A percentile compares a stretch with the other conserved stretches of the same genome.
Conservation (phyloP, 2,888 invertebrate species). For the Tachina lurida region DNA sequence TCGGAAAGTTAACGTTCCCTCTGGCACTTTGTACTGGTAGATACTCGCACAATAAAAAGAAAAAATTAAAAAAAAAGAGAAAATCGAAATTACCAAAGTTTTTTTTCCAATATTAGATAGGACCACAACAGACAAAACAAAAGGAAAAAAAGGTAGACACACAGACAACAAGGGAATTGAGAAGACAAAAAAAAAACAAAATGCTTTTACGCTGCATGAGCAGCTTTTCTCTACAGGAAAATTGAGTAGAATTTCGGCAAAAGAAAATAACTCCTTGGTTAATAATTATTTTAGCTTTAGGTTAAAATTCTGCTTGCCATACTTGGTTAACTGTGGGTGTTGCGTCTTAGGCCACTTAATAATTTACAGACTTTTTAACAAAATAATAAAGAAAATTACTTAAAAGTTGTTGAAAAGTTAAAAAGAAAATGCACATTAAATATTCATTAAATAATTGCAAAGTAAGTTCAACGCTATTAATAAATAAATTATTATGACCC, state of each 20-base stretch:
- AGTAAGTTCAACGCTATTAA: slow-evolving; percentile 20
- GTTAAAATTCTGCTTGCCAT: neutral
- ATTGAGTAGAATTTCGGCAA: neutral
- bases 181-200: neutral
- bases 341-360: slow-evolving; percentile 37
- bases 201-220: neutral
- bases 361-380: slow-evolving; percentile 56
- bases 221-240: neutral
- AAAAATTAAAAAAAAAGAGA: slow-evolving; percentile 23
- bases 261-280: neutral
- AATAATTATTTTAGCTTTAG: neutral
- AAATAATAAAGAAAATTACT: slow-evolving; percentile 56
- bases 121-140: slow-evolving; percentile 17
- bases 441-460: slow-evolving; percentile 50
- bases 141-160: neutral
- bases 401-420: slow-evolving; percentile 33
- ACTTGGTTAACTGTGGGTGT: slow-evolving; percentile 6
- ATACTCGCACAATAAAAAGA: slow-evolving; percentile 37
- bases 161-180: neutral
- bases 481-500: slow-evolving; percentile 39
- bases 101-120: slow-evolving; percentile 22
- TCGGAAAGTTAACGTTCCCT: slow-evolving; percentile 51
- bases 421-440: slow-evolving; percentile 51
- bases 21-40: slow-evolving; percentile 48
- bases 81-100: slow-evolving; percentile 54